phyloP scores from a whole-genome alignment of 53 echinoderm and acorn worm species.

The Holothuria leucospilota region DNA sequence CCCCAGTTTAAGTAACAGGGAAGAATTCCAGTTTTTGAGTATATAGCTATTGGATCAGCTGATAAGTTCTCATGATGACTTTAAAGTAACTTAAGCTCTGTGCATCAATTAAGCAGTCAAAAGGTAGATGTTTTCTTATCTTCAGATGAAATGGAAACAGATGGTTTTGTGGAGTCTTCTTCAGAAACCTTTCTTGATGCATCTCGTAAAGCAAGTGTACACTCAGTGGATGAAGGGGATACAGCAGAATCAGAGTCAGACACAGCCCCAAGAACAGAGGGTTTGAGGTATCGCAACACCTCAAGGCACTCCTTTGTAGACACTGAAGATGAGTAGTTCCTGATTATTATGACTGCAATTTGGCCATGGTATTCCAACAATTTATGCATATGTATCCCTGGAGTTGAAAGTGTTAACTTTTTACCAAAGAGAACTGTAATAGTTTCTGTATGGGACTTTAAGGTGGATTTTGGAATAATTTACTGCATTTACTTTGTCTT shows the following conservation, averaged over 20 bases:
- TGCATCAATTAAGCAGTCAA: no score
- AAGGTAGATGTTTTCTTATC: background rate
- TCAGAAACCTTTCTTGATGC: conserved; percentile 2
- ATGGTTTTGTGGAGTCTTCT: conserved; percentile 26
- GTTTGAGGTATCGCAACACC: background rate
- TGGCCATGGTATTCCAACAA: background rate
- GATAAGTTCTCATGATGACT: no score
- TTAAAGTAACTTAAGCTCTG: no score
- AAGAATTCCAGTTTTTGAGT: no score
- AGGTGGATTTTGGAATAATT: no score
- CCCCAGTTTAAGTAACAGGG: no score
- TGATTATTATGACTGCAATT: background rate
- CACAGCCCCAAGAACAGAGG: background rate
- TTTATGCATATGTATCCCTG: no score
- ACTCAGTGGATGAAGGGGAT: conserved; percentile 20
- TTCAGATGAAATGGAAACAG: conserved; percentile 25
- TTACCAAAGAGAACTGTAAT: no score
- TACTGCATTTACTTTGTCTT: no score
- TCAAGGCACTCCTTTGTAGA: background rate
- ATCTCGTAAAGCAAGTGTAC: background rate
- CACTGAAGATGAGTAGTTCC: conserved; percentile 28
- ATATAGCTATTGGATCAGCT: no score
- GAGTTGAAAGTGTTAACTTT: no score
- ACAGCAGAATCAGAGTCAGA: conserved; percentile 21
- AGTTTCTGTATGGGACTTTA: no score